Conservation (phyloP, 2,113 vertebrate genomes). For the Colossoma macropomum region DNA sequence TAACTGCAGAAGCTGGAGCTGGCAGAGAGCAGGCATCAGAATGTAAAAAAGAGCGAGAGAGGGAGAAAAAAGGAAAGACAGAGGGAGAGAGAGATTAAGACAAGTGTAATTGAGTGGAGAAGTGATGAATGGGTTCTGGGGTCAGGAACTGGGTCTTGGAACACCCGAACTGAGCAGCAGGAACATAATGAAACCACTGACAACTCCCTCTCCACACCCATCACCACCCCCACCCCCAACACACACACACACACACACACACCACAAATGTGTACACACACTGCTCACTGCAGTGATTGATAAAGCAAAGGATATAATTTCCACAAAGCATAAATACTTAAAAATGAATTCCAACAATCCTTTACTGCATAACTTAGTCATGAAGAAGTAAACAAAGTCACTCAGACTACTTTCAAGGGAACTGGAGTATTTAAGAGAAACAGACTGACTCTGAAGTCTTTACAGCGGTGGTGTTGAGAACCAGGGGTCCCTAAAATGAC, state of each 20-base stretch:
- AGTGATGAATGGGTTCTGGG: slow-evolving; percentile 54
- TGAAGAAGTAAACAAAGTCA: too few relatives aligned
- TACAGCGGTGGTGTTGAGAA: too few relatives aligned
- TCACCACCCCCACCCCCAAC: not conserved
- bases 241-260: slow-evolving; percentile 15
- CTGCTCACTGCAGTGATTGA: not conserved
- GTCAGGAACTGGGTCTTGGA: slow-evolving; percentile 44
- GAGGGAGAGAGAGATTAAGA: slow-evolving; percentile 46
- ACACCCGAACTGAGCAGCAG: slow-evolving; percentile 49
- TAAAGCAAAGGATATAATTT: slow-evolving; percentile 20
- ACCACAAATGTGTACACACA: not conserved
- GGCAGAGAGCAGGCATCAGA: slow-evolving; percentile 38
- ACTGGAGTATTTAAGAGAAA: too few relatives aligned
- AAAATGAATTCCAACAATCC: too few relatives aligned
- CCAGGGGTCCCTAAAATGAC: too few relatives aligned
- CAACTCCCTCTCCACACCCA: slow-evolving; percentile 18
- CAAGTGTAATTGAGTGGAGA: slow-evolving; percentile 47
- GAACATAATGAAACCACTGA: slow-evolving; percentile 52
- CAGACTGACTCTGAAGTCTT: too few relatives aligned
- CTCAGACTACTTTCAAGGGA: too few relatives aligned
- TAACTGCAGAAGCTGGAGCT: slow-evolving; percentile 40
- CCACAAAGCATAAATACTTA: not conserved
- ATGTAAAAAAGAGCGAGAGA: not conserved
- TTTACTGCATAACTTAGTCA: too few relatives aligned
- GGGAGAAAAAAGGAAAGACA: slow-evolving; percentile 23